Percentiles rank a stretch among this genome's conserved stretches.
Conservation (phyloP, 2,113 vertebrate species). For the Bubalus kerabau region DNA sequence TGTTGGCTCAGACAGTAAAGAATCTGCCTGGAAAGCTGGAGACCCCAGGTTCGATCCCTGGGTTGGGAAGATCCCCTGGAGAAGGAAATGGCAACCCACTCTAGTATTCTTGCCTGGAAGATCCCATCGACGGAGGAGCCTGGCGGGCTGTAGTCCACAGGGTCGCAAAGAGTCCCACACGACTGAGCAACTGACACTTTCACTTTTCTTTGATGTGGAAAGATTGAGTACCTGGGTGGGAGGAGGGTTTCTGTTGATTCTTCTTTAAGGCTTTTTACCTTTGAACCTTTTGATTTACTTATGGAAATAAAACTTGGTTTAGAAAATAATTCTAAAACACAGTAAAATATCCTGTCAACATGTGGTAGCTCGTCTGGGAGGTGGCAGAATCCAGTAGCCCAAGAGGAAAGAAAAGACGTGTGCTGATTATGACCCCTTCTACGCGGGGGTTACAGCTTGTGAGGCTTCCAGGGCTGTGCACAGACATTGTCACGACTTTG, state of each 20-base stretch:
- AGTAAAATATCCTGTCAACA: not conserved
- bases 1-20: not conserved
- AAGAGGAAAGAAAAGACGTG: not conserved
- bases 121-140: not conserved
- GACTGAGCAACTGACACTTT: not conserved
- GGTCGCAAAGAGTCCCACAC: not conserved
- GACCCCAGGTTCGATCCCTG: not conserved
- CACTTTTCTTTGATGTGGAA: not conserved
- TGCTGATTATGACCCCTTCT: not conserved
- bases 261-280: not conserved
- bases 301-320: not conserved
- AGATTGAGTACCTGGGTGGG: no score
- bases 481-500: not conserved
- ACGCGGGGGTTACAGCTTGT: rapidly evolving
- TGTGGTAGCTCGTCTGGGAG: rapidly evolving
- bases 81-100: not conserved
- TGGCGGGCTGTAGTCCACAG: not conserved
- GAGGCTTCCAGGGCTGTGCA: not conserved
- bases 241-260: not conserved
- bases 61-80: not conserved
- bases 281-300: not conserved
- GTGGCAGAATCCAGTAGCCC: no score
- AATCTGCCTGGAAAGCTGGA: not conserved
- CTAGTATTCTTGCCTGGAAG: not conserved
- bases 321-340: not conserved